Conservation (phyloP, 2,113 vertebrate genomes). For the Fregetta grallaria region DNA sequence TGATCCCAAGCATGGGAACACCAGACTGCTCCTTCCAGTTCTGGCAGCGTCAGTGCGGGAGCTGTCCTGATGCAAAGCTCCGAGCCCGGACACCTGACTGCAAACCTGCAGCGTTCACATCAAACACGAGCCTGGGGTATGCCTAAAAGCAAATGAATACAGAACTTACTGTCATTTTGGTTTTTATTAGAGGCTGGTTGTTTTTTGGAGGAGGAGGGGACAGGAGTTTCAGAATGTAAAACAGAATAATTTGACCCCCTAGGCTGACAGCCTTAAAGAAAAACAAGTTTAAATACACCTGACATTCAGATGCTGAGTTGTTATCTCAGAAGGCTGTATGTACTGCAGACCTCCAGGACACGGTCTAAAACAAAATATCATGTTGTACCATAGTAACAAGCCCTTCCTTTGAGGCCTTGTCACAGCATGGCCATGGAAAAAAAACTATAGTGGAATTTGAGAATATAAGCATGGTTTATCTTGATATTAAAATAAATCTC, state of each 20-base stretch:
- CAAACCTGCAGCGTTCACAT: neutral
- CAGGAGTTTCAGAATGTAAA: neutral
- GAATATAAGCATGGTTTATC: neutral
- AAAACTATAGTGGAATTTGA: neutral
- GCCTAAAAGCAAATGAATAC: neutral
- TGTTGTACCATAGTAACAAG: neutral
- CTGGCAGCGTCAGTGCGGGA: neutral
- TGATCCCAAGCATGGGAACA: neutral
- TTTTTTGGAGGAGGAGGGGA: neutral
- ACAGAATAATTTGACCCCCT: neutral
- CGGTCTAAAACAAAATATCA: neutral
- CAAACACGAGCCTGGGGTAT: neutral
- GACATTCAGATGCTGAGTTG: neutral
- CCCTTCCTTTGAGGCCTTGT: neutral
- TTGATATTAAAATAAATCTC: neutral
- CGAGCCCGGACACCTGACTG: rapidly evolving
- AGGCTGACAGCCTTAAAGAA: neutral
- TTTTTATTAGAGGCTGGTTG: neutral
- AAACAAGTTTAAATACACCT: neutral
- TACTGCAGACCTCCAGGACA: neutral
- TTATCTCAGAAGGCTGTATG: neutral
- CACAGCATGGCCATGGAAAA: neutral
- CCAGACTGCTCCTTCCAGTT: neutral
- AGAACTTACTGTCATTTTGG: neutral
- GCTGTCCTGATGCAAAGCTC: neutral